These are phyloP conservation scores for Iselma pallidipennis DNA, from an alignment of 2,888 invertebrate species.

Conservation along the genomic window DNA sequence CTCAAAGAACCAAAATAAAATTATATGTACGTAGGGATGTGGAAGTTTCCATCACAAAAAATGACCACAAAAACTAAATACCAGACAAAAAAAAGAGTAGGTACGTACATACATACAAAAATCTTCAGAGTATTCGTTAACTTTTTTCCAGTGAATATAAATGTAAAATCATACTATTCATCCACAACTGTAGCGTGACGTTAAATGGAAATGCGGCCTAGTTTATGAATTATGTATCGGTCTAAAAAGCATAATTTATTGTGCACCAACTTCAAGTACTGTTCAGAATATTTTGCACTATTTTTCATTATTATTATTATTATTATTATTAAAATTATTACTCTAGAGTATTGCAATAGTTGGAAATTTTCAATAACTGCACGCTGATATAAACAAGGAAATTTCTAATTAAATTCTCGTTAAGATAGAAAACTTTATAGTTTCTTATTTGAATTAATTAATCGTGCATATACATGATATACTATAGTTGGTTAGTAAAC, in stretches of 20 bases:
- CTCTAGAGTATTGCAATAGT: neutral
- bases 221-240: slow-evolving; percentile 26
- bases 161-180: slow-evolving; percentile 20
- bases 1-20: too few relatives aligned
- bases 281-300: neutral
- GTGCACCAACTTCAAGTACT: slow-evolving; percentile 1
- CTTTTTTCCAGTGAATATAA: slow-evolving; percentile 14
- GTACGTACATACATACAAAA: too few relatives aligned
- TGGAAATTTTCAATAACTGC: neutral
- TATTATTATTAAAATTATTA: neutral
- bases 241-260: slow-evolving; percentile 11
- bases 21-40: too few relatives aligned
- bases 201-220: slow-evolving; percentile 26
- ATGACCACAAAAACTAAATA: too few relatives aligned
- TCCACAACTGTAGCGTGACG: slow-evolving; percentile 21
- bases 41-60: too few relatives aligned
- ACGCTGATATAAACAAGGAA: neutral
- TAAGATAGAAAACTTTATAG: neutral
- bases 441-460: neutral
- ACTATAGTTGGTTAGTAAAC: neutral
- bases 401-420: neutral
- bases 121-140: slow-evolving; percentile 3
- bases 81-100: neutral
- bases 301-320: neutral
- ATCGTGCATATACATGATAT: neutral